These are phyloP conservation scores for Scomber japonicus DNA, from an alignment of 2,113 vertebrate species.

Conservation along the genomic window DNA sequence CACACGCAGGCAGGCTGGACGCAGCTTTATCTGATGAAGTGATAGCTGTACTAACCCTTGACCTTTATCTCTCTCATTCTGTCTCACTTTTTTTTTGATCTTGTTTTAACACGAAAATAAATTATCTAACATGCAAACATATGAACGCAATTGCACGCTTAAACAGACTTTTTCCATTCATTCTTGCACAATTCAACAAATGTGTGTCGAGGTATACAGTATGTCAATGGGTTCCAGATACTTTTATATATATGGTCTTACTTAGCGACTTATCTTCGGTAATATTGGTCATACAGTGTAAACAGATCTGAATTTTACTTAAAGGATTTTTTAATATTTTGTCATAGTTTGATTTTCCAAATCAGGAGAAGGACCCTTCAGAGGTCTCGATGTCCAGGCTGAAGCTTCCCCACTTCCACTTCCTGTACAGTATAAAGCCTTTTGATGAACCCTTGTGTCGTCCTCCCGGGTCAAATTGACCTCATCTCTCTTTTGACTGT, in stretches of 20 bases:
- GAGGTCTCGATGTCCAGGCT: too few species aligned
- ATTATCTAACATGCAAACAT: slow-evolving; percentile 23
- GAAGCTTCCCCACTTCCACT: not conserved
- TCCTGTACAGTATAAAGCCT: not conserved
- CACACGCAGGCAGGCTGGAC: slow-evolving; percentile 33
- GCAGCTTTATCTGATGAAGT: slow-evolving; percentile 58
- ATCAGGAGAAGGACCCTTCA: too few species aligned
- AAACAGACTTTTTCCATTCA: not conserved
- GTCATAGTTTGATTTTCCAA: too few species aligned
- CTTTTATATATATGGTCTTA: too few species aligned
- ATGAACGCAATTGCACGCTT: not conserved
- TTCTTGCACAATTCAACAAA: not conserved
- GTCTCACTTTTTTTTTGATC: slow-evolving; percentile 27
- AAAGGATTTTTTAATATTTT: too few species aligned
- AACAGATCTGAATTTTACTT: too few species aligned
- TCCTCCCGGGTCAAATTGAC: too few species aligned
- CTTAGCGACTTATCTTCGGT: too few species aligned
- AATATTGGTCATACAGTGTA: too few species aligned
- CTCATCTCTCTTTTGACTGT: too few species aligned
- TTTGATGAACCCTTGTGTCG: not conserved
- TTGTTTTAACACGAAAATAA: slow-evolving; percentile 40
- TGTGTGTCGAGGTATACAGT: not conserved
- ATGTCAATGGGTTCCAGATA: too few species aligned
- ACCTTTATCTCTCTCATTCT: slow-evolving; percentile 49
- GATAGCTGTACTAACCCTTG: slow-evolving; percentile 68